Evolutionary conservation across 2,797 vertebrate genomes (phyloP).

Genomic region (Anguilla anguilla): DNA sequence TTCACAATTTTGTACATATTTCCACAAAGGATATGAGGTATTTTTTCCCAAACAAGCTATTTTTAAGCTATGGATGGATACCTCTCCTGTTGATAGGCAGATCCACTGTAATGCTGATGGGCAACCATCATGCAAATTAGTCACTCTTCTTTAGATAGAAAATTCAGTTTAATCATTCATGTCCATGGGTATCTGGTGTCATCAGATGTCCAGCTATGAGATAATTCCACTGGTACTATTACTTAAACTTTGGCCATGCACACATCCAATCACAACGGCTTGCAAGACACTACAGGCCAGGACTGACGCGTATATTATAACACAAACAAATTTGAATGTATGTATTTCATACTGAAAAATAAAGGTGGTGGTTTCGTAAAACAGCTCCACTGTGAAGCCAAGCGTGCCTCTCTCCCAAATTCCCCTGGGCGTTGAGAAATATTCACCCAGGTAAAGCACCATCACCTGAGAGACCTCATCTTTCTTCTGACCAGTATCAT

Average conservation of each 20-base stretch:
- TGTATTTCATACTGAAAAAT: not conserved
- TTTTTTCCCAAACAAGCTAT: too few species aligned
- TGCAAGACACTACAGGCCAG: not conserved
- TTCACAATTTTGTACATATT: too few species aligned
- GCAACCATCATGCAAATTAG: not conserved
- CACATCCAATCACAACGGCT: not conserved
- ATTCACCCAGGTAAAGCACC: not conserved
- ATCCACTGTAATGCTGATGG: not conserved
- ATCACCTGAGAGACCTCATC: not conserved
- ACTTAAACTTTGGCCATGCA: not conserved
- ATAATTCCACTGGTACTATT: not conserved
- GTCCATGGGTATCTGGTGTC: not conserved
- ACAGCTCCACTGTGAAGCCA: not conserved
- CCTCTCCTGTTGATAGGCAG: not conserved
- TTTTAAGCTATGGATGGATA: too few species aligned
- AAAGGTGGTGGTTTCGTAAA: not conserved
- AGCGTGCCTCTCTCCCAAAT: not conserved
- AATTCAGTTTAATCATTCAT: not conserved
- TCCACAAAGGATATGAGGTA: too few species aligned
- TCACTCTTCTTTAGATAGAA: not conserved
- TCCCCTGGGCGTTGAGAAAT: not conserved
- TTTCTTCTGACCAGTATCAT: slow-evolving; percentile 9
- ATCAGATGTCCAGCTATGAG: not conserved
- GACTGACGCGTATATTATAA: not conserved
- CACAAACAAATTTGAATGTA: not conserved